Evolutionary conservation across 2,797 vertebrate genomes (phyloP).

Genomic region (Acipenser ruthenus): DNA sequence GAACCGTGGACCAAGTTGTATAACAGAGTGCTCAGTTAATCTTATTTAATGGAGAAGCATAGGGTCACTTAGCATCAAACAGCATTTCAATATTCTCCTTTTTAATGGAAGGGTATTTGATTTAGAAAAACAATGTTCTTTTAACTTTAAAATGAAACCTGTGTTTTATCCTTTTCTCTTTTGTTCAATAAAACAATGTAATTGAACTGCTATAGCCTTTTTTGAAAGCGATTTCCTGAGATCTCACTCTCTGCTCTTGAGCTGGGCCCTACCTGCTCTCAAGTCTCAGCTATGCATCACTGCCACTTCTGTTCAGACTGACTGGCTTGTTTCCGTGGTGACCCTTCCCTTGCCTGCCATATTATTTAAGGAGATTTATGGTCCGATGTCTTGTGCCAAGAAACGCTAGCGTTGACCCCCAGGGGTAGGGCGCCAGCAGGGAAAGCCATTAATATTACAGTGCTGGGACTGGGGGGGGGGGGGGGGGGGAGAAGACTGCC

Average conservation of each 20-base stretch:
- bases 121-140: slow-evolving; percentile 26
- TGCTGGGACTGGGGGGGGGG: slow-evolving; percentile 45
- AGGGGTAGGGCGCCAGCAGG: slow-evolving; percentile 62
- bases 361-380: slow-evolving; percentile 97
- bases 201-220: too few species aligned
- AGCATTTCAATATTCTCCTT: slow-evolving; percentile 8
- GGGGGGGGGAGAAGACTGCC: slow-evolving; percentile 38
- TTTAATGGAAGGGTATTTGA: slow-evolving; percentile 29
- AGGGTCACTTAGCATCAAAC: not conserved
- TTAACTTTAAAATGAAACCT: slow-evolving; percentile 7
- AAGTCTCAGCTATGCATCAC: slow-evolving; percentile 50
- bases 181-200: too few species aligned
- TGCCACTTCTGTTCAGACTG: slow-evolving; percentile 82
- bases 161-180: too few species aligned
- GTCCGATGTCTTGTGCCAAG: slow-evolving; percentile 73
- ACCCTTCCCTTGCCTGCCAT: slow-evolving; percentile 77
- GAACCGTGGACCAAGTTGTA: slow-evolving; percentile 4
- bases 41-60: not conserved
- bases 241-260: not conserved
- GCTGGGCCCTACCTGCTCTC: not conserved
- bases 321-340: slow-evolving; percentile 81
- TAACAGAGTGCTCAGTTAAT: slow-evolving; percentile 7
- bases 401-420: slow-evolving; percentile 82
- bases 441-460: slow-evolving; percentile 86
- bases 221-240: not conserved